These are phyloP conservation scores for Galeopsomyia nigrocyanea DNA, from an alignment of 2,888 invertebrate species.

Conservation along the genomic window DNA sequence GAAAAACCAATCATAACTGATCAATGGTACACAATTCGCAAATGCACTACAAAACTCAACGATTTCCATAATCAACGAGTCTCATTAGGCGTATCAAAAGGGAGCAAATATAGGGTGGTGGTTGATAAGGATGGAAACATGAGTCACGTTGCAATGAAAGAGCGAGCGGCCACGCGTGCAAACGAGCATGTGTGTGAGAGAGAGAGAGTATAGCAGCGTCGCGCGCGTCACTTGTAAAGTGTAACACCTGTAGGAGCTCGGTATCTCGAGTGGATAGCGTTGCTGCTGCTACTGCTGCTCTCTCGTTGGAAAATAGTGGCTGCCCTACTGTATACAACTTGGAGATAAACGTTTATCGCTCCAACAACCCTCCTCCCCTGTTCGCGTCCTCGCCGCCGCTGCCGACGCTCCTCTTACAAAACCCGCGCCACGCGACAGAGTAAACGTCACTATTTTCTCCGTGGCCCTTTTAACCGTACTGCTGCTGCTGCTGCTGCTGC, in stretches of 20 bases:
- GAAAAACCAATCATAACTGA: too few relatives aligned
- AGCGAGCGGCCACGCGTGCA: too few relatives aligned
- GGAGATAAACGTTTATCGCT: slow-evolving; percentile 54
- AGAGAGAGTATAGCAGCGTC: too few relatives aligned
- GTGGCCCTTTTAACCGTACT: neutral
- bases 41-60: too few relatives aligned
- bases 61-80: too few relatives aligned
- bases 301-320: slow-evolving; percentile 44
- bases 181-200: too few relatives aligned
- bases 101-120: neutral
- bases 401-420: too few relatives aligned
- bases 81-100: slow-evolving; percentile 33
- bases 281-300: neutral
- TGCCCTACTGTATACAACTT: slow-evolving; percentile 47
- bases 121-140: slow-evolving; percentile 6
- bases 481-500: neutral
- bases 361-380: slow-evolving; percentile 1
- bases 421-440: slow-evolving; percentile 44
- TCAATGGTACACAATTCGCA: too few relatives aligned
- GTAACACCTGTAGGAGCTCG: slow-evolving; percentile 47
- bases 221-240: slow-evolving; percentile 38
- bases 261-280: slow-evolving; percentile 19
- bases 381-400: slow-evolving; percentile 1
- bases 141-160: slow-evolving; percentile 32
- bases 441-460: slow-evolving; percentile 43